These are phyloP conservation scores for Epinotia nisella DNA, from an alignment of 2,888 invertebrate genomes.

Conservation along the genomic window DNA sequence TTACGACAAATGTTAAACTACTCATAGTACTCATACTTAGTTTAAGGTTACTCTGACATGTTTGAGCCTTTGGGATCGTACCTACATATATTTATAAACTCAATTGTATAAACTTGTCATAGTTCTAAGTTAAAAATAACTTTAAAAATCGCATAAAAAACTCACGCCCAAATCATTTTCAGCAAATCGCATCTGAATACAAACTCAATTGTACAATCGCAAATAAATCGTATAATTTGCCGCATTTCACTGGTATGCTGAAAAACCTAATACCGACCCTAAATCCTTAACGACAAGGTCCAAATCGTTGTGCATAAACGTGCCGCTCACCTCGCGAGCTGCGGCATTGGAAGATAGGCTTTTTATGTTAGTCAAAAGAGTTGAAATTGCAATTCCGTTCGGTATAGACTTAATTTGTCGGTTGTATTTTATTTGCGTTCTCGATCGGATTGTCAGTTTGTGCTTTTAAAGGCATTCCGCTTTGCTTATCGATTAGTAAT, in stretches of 20 bases:
- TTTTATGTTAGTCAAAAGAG: background rate
- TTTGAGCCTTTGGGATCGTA: too few species aligned
- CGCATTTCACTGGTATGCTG: background rate
- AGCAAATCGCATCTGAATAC: slow-evolving; percentile 3
- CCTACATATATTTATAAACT: too few species aligned
- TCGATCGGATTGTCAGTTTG: too few species aligned
- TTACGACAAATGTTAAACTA: too few species aligned
- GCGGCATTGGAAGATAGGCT: background rate
- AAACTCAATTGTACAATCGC: slow-evolving; percentile 9
- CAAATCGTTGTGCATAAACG: background rate
- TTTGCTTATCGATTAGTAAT: too few species aligned
- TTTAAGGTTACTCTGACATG: too few species aligned
- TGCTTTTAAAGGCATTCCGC: too few species aligned
- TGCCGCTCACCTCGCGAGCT: background rate
- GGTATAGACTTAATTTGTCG: slow-evolving; percentile 1
- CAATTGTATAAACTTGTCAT: too few species aligned
- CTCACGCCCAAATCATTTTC: slow-evolving; percentile 1
- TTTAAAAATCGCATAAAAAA: background rate
- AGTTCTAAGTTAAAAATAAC: too few species aligned
- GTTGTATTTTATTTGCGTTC: slow-evolving; percentile 17
- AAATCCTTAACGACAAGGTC: background rate
- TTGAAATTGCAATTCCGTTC: background rate
- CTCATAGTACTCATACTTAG: too few species aligned
- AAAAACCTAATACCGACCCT: background rate
- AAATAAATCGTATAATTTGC: slow-evolving; percentile 8